Base-by-base conservation (phyloP, 53 echinoderm and acorn worm genomes). In the Henricia sp. region DNA sequence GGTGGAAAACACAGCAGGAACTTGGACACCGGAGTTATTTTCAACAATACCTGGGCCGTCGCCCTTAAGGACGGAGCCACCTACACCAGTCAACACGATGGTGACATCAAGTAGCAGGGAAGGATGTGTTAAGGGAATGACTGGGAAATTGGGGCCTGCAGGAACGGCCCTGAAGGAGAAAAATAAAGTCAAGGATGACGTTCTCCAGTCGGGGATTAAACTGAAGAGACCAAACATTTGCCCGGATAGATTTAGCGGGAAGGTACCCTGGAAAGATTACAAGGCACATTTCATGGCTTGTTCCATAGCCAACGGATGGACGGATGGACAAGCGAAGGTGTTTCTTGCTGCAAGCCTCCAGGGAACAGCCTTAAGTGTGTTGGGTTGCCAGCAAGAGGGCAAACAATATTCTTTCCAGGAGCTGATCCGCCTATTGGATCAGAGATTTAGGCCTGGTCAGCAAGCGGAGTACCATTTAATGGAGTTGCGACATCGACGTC, bases 231-330 rank as follows among this genome's bases (percentile, higher is more conserved):
- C 87, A 0, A 87, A 77, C 37, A 87, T 87, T 12, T 37, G 30
- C 42, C 87, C 78, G 8, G 78, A 87, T 23, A 51, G 57, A 21
- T 87, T 77, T 21, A 76, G 55, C 56, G 87, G 77, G 12, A 87
- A 87, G 25, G 25, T 40, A 12, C 78, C 76, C 3, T 86, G 74
- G 86, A 86, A 65, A 30, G 86, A 86, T 6, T 86, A 86, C 30
- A 64, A 50, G 57, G 68, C 55, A 20, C 87, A 87, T 77, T 87
- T 87, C 32, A 44, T 55, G 25, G 87, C 87, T 2, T 87, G 87
- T 38, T 14, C 70, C 12, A 3, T 68, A 26, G 87, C 87, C 5
- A 87, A 87, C 28, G 29, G 14, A 19, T 87, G 87, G 87, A 43
- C 26, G 11, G 87, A 87, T 21, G 59, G 24, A 1, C 78, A 87